Conservation (phyloP, 2,797 vertebrate species). For the Poeciliopsis infans region DNA sequence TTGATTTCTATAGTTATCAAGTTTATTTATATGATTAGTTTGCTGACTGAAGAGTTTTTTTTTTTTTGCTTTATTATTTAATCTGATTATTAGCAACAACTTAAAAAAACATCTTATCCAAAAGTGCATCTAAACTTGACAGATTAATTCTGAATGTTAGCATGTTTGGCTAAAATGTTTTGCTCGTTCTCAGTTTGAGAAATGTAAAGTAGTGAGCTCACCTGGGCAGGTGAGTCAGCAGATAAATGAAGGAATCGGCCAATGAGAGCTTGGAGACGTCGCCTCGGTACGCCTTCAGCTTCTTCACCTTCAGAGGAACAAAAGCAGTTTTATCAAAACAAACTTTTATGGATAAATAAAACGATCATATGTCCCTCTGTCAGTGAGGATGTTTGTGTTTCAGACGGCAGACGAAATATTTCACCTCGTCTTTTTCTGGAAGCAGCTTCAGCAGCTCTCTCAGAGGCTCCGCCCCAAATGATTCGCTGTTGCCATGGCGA, state of each 20-base stretch:
- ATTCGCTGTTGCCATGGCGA: conserved; percentile 83
- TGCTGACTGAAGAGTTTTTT: too few relatives aligned
- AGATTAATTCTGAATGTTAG: neutral
- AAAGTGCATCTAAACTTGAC: neutral
- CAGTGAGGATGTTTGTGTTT: neutral
- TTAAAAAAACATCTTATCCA: neutral
- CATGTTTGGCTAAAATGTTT: neutral
- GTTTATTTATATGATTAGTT: too few relatives aligned
- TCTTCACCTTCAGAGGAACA: conserved; percentile 82
- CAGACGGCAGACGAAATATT: neutral
- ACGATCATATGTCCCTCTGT: neutral
- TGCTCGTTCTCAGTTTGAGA: neutral
- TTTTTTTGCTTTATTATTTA: too few relatives aligned
- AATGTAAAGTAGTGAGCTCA: conserved; percentile 64
- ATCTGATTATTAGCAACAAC: neutral
- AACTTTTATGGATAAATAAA: neutral
- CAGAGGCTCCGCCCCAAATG: conserved; percentile 85
- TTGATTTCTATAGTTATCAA: neutral
- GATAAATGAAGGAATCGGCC: conserved; percentile 89
- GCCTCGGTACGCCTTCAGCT: conserved; percentile 84
- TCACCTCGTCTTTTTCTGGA: conserved; percentile 91
- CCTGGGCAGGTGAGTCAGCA: conserved; percentile 91
- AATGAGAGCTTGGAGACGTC: conserved; percentile 86
- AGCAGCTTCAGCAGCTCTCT: conserved; percentile 90
- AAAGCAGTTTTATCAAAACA: neutral